These are phyloP conservation scores for Hippocampus zosterae DNA, from an alignment of 2,113 vertebrate genomes.

Conservation along the genomic window DNA sequence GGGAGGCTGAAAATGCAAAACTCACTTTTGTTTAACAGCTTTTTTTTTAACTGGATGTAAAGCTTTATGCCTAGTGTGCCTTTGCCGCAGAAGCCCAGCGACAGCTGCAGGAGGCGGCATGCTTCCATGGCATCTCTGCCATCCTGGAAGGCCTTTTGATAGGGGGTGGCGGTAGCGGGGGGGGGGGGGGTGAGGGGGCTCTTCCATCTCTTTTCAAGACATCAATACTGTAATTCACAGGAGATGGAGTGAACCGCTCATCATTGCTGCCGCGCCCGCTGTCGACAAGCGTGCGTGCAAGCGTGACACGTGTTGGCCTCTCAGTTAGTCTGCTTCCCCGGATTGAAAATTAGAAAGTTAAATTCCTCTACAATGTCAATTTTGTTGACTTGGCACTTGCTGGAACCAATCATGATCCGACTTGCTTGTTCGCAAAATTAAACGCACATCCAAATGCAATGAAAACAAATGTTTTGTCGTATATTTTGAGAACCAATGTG, in stretches of 20 bases:
- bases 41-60: neutral
- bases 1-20: no score
- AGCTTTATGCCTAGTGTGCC: constrained; percentile 19
- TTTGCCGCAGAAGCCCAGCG: constrained; percentile 42
- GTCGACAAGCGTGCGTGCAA: constrained; percentile 27
- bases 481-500: neutral
- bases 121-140: constrained; percentile 46
- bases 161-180: neutral
- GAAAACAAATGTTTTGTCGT: neutral
- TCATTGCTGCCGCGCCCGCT: constrained; percentile 18
- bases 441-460: neutral
- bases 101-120: constrained; percentile 47
- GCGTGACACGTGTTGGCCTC: constrained; percentile 9
- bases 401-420: neutral
- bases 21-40: no score
- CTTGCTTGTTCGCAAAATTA: neutral
- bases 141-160: constrained; percentile 12
- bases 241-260: constrained; percentile 12
- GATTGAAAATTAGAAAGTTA: neutral
- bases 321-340: neutral
- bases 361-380: neutral
- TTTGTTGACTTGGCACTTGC: neutral
- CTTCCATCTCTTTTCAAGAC: neutral
- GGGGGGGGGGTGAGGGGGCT: constrained; percentile 15
- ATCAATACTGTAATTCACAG: constrained; percentile 10